Base-by-base conservation (phyloP, 2,888 invertebrate genomes). In the Allophyes oxyacanthae region DNA sequence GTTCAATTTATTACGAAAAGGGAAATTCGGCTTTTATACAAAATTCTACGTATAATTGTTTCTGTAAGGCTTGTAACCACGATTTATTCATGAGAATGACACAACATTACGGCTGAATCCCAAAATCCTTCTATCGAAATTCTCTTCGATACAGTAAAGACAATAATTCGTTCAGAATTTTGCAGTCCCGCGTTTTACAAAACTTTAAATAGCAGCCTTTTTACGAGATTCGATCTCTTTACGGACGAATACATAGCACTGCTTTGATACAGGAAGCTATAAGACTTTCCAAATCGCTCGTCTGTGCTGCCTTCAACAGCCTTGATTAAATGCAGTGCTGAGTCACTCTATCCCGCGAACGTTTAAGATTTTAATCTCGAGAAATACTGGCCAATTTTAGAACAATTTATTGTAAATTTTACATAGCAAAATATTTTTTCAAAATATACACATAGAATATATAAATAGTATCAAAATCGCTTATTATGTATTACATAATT, bases 381-480 rank as follows among this genome's bases (percentile, higher is more conserved):
- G 68, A 69, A 87, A 86, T 87, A 88, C 87, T 88, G 87, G 85
- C 87, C 86, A 85, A 87, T 83, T 71, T 57, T 67, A 65, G 59
- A 72, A 79, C 76, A 81, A 72, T 71, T 72, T 76, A 77, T 74
- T 78, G 69, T 79, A 75, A 55, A 59, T 40, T 32, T 42, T 62
- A 64, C 40, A 72, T 59, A 75, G 32, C 51, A 52, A 14, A 44
- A 50, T 40, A 32, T 54, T 28, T 28, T 28, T 28, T 28, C 63
- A 43, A 72, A 64, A 73, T 73, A 73, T 61, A 73, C 64, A 75
- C 49, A 69, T 51, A 75, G 6, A 13, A 61, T 52, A 59, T 45
- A 69, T 73, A 65, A 64, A 73, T 72, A 72, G 5, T 45, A 36
- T 46, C 42, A 63, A 36, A 20, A 40, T 54, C 20, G 40, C 48